Percentiles rank a stretch among this genome's conserved stretches.
Evolutionary conservation across 1,140 invertebrate species (phyloP).

Genomic region (Campoletis sonorensis): DNA sequence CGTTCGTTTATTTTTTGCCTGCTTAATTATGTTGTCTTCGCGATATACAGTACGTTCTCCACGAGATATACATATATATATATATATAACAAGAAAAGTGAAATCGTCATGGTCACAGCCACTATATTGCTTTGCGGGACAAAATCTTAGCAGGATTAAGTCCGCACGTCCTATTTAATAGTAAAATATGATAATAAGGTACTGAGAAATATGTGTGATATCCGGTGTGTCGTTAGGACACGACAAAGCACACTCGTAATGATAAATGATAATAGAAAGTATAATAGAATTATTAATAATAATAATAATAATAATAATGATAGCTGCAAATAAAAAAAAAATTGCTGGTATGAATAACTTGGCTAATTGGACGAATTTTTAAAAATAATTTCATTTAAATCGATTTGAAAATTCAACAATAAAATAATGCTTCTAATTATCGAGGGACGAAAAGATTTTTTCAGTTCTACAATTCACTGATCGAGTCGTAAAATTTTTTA

Average conservation of each 20-base stretch:
- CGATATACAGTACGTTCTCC: not conserved
- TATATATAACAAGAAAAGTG: slow-evolving; percentile 46
- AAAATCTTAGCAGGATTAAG: slow-evolving; percentile 14
- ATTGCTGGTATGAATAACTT: no score
- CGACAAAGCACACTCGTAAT: slow-evolving; percentile 29
- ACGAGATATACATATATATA: slow-evolving; percentile 48
- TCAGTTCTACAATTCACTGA: no score
- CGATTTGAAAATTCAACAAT: no score
- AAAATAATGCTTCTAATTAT: no score
- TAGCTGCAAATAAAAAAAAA: not conserved
- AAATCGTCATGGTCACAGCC: slow-evolving; percentile 65
- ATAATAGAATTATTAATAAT: no score
- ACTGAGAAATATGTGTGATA: slow-evolving; percentile 56
- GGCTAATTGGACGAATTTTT: no score
- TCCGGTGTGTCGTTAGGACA: not conserved
- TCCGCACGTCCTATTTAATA: slow-evolving; percentile 46
- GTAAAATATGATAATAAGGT: slow-evolving; percentile 58
- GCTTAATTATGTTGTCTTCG: slow-evolving; percentile 10
- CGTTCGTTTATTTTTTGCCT: not conserved
- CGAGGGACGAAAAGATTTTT: no score
- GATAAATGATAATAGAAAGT: not conserved
- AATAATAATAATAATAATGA: slow-evolving; percentile 6
- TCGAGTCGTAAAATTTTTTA: slow-evolving; percentile 5
- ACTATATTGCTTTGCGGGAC: slow-evolving; percentile 60
- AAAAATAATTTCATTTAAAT: not conserved